Conservation (phyloP, 2,797 vertebrate species). For the Spatula clypeata region DNA sequence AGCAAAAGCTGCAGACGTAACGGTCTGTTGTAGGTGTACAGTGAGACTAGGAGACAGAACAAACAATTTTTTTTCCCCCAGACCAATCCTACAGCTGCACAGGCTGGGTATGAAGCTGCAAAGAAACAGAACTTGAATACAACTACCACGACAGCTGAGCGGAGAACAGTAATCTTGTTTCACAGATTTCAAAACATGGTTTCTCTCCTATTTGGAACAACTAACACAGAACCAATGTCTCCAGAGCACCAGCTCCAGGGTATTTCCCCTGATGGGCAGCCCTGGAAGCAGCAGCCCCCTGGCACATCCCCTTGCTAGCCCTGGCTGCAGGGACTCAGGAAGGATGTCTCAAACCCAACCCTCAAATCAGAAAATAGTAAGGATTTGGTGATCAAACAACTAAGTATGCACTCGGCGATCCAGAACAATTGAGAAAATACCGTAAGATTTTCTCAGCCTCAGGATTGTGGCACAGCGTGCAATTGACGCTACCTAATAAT, state of each 20-base stretch:
- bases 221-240: neutral
- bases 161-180: neutral
- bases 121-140: neutral
- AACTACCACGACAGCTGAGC: neutral
- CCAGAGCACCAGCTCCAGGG: neutral
- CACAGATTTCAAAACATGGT: neutral
- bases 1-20: neutral
- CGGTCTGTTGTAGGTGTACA: neutral
- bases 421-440: neutral
- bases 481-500: neutral
- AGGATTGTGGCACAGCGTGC: rapidly evolving
- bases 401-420: rapidly evolving
- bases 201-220: neutral
- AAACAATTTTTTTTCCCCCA: neutral
- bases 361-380: neutral
- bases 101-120: neutral
- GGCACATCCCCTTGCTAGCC: rapidly evolving
- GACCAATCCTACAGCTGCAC: neutral
- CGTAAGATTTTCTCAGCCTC: rapidly evolving
- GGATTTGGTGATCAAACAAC: neutral
- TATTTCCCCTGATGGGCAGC: neutral
- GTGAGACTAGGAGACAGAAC: neutral
- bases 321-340: neutral
- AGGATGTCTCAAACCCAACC: rapidly evolving
- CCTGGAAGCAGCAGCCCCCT: neutral